phyloP scores from a whole-genome alignment of 2,888 invertebrate species.

The Cephus runcator region DNA sequence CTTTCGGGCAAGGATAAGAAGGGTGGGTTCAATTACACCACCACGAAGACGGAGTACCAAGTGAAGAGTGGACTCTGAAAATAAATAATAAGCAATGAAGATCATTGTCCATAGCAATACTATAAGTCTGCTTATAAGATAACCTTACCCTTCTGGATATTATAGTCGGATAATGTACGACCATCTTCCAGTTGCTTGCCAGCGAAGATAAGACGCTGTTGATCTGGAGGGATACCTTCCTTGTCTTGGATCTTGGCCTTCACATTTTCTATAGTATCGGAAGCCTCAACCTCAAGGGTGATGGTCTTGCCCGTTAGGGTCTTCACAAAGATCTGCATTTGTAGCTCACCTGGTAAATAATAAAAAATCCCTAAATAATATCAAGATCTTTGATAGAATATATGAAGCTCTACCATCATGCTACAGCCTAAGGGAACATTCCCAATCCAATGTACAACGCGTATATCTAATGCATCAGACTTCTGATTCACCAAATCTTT shows the following conservation, averaged over 20 bases:
- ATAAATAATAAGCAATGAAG: neutral
- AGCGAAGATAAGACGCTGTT: constrained; percentile 91
- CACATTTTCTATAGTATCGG: constrained; percentile 95
- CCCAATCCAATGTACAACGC: no score
- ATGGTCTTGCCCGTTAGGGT: constrained; percentile 94
- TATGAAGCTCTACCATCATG: neutral
- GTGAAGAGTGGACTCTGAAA: constrained; percentile 80
- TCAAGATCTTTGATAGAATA: neutral
- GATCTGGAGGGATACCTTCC: constrained; percentile 91
- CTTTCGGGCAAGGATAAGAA: constrained; percentile 95
- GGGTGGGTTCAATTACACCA: constrained; percentile 97
- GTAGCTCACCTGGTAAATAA: constrained; percentile 61
- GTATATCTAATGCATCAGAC: no score
- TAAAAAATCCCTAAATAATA: neutral
- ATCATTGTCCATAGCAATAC: neutral
- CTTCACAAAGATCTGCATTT: constrained; percentile 97
- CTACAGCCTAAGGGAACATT: neutral
- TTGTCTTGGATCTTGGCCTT: constrained; percentile 94
- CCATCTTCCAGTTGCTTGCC: constrained; percentile 96
- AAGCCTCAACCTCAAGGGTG: constrained; percentile 91
- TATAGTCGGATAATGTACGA: constrained; percentile 90
- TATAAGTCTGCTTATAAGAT: neutral
- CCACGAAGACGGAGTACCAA: constrained; percentile 94
- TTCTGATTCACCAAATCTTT: no score
- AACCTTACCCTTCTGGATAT: constrained; percentile 80